Base-by-base conservation (phyloP, 2,888 invertebrate genomes). In the Macrosiphum euphorbiae region DNA sequence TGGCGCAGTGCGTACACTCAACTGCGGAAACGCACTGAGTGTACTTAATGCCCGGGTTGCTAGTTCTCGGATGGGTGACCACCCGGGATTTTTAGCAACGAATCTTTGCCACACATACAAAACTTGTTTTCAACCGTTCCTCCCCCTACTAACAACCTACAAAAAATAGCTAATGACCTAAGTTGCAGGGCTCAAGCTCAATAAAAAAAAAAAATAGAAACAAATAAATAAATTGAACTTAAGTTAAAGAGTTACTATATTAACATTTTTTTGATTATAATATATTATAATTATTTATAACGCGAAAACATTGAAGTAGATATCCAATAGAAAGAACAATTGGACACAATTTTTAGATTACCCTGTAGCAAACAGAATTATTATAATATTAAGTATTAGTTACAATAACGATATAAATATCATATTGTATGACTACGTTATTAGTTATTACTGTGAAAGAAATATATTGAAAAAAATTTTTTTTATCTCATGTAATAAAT, bases 361-460 rank as follows among this genome's bases (percentile, higher is more conserved):
- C 92, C 92, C 92, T 92, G 92, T 92, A 67, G 52, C 87, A 52
- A 92, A 67, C 67, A 86, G 58, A 91, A 91, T 86, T 58, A 86
- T 86, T 58, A 20, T 85, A 35, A 41, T 58, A 44, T 41, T 89
- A 61, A 20, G 3, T 88, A 88, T 85, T n/a, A 90, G 67, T 90
- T 20, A 87, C 87, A 50, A 47, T 28, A n/a, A 16, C 11, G 52
- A 50, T 86, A 86, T 20, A 35, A 78, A 78, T 78, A 78, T 35
- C 78, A 78, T 78, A 35, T 78, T 78, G 78, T 78, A 20, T 3
- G 35, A 78, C 35, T 78, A 78, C 35, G 28, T 78, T 78, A 35
- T 90, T 78, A 90, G 28, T 78, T 78, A 35, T 90, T 78, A 90
- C 90, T 35, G 50, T 35, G 8, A 90, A 78, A 13, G 78, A 35